Conservation (phyloP, 2,888 invertebrate genomes). For the Morpho deidamia region DNA sequence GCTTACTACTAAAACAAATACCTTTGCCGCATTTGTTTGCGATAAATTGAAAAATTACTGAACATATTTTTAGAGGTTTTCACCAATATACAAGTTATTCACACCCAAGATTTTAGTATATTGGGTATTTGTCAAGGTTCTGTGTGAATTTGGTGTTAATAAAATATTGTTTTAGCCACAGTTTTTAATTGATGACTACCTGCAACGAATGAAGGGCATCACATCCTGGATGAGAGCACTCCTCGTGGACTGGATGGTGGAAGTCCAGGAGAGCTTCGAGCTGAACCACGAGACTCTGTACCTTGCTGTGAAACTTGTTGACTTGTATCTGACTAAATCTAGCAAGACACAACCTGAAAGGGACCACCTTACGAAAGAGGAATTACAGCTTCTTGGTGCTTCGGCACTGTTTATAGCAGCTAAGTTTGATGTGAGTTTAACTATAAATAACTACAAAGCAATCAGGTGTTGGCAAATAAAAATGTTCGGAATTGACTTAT, state of each 20-base stretch:
- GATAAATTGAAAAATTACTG: no score
- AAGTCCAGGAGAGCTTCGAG: slow-evolving; percentile 98
- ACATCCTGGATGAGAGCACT: slow-evolving; percentile 94
- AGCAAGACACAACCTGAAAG: slow-evolving; percentile 43
- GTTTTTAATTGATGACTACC: slow-evolving; percentile 89
- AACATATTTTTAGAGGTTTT: no score
- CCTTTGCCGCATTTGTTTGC: no score
- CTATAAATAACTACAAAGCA: no score
- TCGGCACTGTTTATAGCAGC: slow-evolving; percentile 95
- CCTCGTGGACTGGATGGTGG: slow-evolving; percentile 99
- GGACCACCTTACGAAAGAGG: slow-evolving; percentile 86
- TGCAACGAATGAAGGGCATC: slow-evolving; percentile 87
- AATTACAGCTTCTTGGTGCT: slow-evolving; percentile 94
- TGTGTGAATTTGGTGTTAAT: no score
- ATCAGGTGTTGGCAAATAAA: no score
- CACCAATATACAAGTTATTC: no score
- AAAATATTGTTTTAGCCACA: slow-evolving; percentile 61
- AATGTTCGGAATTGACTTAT: no score
- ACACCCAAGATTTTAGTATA: no score
- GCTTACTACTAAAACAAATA: no score
- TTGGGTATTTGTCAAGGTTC: no score
- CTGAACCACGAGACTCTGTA: slow-evolving; percentile 99
- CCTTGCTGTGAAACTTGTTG: slow-evolving; percentile 96
- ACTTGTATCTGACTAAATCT: slow-evolving; percentile 84
- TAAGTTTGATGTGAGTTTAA: slow-evolving; percentile 92